Percentiles rank a stretch among this genome's conserved stretches.
Conservation (phyloP, 64 coral and sea anemone species). For the Exaiptasia diaphana region DNA sequence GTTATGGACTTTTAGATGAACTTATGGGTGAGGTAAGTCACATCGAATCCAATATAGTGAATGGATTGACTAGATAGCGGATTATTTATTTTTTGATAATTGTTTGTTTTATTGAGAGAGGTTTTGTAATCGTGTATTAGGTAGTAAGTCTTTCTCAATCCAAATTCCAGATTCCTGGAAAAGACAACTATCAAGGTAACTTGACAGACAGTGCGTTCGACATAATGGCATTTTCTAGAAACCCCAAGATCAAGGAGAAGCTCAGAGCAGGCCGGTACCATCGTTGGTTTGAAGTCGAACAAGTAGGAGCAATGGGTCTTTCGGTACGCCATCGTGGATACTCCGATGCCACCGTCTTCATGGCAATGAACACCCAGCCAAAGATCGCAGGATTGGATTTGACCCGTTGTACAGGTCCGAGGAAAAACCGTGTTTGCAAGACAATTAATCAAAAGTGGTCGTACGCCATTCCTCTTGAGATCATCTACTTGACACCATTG, state of each 20-base stretch:
- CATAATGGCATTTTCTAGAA: constrained; percentile 17
- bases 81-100: background rate
- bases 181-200: constrained; percentile 58
- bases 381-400: constrained; percentile 56
- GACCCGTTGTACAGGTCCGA: constrained; percentile 4
- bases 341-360: constrained; percentile 65
- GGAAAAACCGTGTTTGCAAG: background rate
- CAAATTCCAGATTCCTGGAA: constrained; percentile 51
- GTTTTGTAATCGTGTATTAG: constrained; percentile 11
- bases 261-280: constrained; percentile 69
- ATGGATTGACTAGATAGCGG: constrained; percentile 1
- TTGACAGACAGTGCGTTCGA: constrained; percentile 57
- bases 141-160: background rate
- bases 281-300: constrained; percentile 61
- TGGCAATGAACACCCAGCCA: constrained; percentile 71
- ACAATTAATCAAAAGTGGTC: constrained; percentile 35
- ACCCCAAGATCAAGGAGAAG: background rate
- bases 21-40: constrained; percentile 56
- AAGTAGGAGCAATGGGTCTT: constrained; percentile 56
- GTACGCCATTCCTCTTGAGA: constrained; percentile 71
- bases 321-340: constrained; percentile 48
- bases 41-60: constrained; percentile 8
- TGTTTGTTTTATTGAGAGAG: background rate
- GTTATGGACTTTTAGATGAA: constrained; percentile 37
- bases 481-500: constrained; percentile 69